Conservation (phyloP, 1,140 invertebrate species). For the Laupala kohalensis region DNA sequence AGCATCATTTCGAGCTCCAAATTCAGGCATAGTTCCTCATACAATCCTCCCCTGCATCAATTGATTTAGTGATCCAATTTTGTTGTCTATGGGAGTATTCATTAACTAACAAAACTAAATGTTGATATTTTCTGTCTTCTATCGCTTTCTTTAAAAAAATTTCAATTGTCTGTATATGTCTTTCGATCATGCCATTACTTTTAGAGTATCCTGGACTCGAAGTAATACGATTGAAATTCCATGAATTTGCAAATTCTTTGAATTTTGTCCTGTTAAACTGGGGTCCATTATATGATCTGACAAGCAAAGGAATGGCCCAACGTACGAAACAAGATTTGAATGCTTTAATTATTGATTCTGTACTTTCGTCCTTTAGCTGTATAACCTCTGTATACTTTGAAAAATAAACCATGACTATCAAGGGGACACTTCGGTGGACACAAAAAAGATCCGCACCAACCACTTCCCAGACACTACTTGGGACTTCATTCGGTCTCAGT, state of each 20-base stretch:
- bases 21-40: conserved; percentile 15
- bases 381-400: conserved; percentile 17
- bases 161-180: conserved; percentile 23
- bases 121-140: conserved; percentile 19
- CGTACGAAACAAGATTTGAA: conserved; percentile 12
- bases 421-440: conserved; percentile 7
- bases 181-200: conserved; percentile 25
- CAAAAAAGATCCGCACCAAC: conserved; percentile 16
- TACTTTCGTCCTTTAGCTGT: neutral
- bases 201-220: conserved; percentile 26
- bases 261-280: conserved; percentile 18
- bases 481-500: conserved; percentile 17
- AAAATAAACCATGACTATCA: conserved; percentile 18
- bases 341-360: conserved; percentile 16
- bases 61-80: conserved; percentile 13
- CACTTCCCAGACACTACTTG: conserved; percentile 17
- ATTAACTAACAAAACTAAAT: conserved; percentile 14
- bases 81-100: conserved; percentile 12
- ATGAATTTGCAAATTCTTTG: conserved; percentile 24
- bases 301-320: conserved; percentile 13
- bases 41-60: conserved; percentile 12
- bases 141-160: conserved; percentile 22
- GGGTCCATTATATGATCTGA: conserved; percentile 15
- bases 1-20: conserved; percentile 4
- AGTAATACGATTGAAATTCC: conserved; percentile 27